Evolutionary conservation across 2,113 vertebrate genomes (phyloP).

Genomic region (Bufo gargarizans): DNA sequence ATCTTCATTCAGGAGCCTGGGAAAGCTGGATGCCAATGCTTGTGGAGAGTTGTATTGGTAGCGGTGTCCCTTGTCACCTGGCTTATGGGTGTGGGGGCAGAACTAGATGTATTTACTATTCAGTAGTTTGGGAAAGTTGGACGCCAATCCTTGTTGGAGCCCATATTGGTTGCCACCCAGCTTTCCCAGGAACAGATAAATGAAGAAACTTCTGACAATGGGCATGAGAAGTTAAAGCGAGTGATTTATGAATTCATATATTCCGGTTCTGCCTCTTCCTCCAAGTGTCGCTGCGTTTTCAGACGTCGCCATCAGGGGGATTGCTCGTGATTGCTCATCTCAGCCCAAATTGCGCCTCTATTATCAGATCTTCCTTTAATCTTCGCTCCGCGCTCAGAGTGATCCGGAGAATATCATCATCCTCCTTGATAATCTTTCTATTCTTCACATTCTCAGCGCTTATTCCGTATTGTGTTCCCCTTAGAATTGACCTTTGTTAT

Average conservation of each 20-base stretch:
- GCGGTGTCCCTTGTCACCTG: too few species aligned
- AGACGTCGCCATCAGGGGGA: background rate
- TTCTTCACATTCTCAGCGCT: background rate
- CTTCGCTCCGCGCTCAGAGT: background rate
- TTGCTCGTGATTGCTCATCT: conserved; percentile 6
- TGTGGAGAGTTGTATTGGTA: too few species aligned
- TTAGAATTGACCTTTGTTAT: background rate
- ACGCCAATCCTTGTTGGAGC: background rate
- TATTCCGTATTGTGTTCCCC: background rate
- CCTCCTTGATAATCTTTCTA: conserved; percentile 5
- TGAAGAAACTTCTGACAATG: background rate
- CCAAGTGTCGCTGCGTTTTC: background rate
- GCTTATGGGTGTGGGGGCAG: too few species aligned
- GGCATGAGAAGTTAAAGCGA: background rate
- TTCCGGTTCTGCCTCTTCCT: background rate
- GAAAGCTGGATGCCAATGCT: background rate
- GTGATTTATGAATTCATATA: background rate
- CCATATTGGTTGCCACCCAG: background rate
- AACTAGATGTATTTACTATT: background rate
- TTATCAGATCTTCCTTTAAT: conserved; percentile 19
- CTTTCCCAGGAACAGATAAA: background rate
- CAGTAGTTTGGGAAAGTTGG: background rate
- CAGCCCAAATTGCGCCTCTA: conserved; percentile 4
- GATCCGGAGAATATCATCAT: conserved; percentile 12
- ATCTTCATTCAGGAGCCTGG: background rate